Evolutionary conservation across 2,888 invertebrate species (phyloP).

Genomic region (Eristalis tenax): DNA sequence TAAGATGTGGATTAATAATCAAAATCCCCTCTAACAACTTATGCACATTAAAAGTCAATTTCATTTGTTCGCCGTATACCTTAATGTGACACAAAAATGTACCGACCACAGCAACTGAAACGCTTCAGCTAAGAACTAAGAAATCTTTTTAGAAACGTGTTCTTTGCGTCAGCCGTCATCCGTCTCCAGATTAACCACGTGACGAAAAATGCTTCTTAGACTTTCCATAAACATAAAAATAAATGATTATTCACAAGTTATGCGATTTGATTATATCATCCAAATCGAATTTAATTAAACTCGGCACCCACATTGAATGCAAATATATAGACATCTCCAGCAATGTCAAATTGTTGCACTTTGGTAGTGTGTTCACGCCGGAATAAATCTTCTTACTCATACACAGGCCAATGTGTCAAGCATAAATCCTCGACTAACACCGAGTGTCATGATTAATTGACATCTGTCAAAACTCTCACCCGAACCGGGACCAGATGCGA

Average conservation of each 20-base stretch:
- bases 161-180: background rate
- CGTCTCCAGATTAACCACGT: background rate
- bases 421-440: background rate
- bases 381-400: background rate
- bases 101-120: background rate
- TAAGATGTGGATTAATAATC: background rate
- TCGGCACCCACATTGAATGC: background rate
- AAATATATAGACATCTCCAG: background rate
- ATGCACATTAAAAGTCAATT: background rate
- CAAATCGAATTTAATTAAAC: background rate
- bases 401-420: background rate
- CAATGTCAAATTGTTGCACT: background rate
- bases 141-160: background rate
- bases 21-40: background rate
- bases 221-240: background rate
- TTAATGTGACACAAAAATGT: background rate
- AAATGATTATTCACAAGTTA: background rate
- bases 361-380: background rate
- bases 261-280: background rate
- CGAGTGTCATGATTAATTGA: constrained; percentile 5
- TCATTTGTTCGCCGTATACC: background rate
- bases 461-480: constrained; percentile 24
- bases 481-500: constrained; percentile 8
- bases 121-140: background rate
- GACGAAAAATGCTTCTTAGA: background rate